These are phyloP conservation scores for Salvelinus alpinus DNA, from an alignment of 2,113 vertebrate genomes.

Conservation along the genomic window DNA sequence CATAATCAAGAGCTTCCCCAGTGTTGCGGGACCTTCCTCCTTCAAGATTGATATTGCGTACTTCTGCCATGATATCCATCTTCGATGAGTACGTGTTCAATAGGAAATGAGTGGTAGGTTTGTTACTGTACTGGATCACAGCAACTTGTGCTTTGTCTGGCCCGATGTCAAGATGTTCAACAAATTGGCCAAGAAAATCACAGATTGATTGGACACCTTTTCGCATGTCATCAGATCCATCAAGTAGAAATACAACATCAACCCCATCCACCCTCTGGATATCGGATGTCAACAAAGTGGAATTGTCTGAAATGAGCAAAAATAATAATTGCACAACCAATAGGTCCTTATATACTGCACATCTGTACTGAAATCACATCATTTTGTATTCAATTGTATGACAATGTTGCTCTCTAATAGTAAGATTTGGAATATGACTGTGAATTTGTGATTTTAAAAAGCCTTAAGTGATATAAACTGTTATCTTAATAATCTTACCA, in stretches of 20 bases:
- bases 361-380: background rate
- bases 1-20: constrained; percentile 63
- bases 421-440: background rate
- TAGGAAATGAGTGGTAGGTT: constrained; percentile 52
- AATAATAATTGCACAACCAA: constrained; percentile 16
- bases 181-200: constrained; percentile 63
- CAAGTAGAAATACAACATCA: constrained; percentile 69
- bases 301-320: constrained; percentile 57
- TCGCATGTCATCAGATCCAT: constrained; percentile 66
- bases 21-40: constrained; percentile 58
- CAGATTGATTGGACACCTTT: constrained; percentile 44
- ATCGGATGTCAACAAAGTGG: constrained; percentile 31
- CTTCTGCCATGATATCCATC: constrained; percentile 39
- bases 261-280: constrained; percentile 49
- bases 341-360: background rate
- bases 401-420: no score
- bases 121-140: constrained; percentile 64
- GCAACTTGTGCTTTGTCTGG: constrained; percentile 61
- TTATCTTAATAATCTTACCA: constrained; percentile 64
- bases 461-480: no score
- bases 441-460: background rate
- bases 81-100: constrained; percentile 63
- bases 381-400: no score
- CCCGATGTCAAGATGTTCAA: constrained; percentile 63
- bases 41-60: constrained; percentile 59